Conservation (phyloP, 2,888 invertebrate species). For the Macrophya annulata region DNA sequence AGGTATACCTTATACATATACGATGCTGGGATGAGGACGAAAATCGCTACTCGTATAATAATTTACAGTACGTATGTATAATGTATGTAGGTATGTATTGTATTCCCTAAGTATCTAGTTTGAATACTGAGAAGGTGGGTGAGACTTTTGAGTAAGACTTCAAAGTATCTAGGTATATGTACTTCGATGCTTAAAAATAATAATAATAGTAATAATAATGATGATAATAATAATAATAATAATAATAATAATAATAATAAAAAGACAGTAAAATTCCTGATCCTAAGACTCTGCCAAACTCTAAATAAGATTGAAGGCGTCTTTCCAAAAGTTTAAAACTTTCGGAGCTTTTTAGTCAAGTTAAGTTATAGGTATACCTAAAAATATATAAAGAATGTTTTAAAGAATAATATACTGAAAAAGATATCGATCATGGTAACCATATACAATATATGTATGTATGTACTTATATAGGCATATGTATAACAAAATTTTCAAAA, state of each 20-base stretch:
- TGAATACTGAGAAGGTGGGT: background rate
- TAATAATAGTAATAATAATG: background rate
- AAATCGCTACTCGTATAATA: background rate
- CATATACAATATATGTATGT: background rate
- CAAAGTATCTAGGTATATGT: background rate
- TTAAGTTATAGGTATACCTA: background rate
- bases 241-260: background rate
- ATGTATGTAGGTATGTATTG: background rate
- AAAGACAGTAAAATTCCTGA: background rate
- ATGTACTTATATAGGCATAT: background rate
- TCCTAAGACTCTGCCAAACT: constrained; percentile 21
- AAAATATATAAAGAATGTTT: background rate
- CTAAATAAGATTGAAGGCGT: constrained; percentile 4
- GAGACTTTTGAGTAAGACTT: background rate
- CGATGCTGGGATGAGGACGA: background rate
- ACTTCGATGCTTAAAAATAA: background rate
- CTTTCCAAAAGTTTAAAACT: background rate
- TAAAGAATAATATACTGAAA: background rate
- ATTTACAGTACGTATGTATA: background rate
- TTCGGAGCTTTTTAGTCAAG: background rate
- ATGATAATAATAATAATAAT: background rate
- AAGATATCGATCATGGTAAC: background rate
- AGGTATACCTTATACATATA: background rate
- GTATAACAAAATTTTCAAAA: constrained; percentile 60
- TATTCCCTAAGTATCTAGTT: background rate